phyloP scores from a whole-genome alignment of 1,140 invertebrate species.

The Zaprionus davidi region DNA sequence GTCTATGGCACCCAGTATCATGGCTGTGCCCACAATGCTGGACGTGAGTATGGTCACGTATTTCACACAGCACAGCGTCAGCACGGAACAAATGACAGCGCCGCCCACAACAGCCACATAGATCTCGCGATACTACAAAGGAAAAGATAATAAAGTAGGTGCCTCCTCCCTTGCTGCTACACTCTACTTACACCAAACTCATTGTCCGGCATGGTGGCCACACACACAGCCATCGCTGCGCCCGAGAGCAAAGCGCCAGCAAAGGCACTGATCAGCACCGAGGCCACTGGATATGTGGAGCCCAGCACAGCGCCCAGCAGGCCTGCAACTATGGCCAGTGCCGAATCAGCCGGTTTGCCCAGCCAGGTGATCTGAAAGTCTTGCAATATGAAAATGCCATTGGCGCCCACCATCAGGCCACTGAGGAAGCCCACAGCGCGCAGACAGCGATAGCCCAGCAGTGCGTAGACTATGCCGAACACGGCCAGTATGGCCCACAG shows the following conservation, averaged over 20 bases:
- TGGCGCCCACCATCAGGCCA: conserved; percentile 93
- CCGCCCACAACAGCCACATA: conserved; percentile 81
- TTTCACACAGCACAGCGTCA: conserved; percentile 81
- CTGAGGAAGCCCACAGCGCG: conserved; percentile 95
- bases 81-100: conserved; percentile 80
- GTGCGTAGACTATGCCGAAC: conserved; percentile 87
- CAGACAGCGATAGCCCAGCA: conserved; percentile 92
- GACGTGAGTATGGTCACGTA: conserved; percentile 82
- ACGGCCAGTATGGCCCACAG: conserved; percentile 83
- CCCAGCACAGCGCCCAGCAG: conserved; percentile 78
- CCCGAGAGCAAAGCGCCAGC: conserved; percentile 79
- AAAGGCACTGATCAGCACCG: conserved; percentile 79
- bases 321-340: conserved; percentile 79
- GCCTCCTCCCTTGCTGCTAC: too few relatives aligned
- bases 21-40: conserved; percentile 82
- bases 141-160: neutral
- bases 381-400: conserved; percentile 78
- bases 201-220: conserved; percentile 83
- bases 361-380: conserved; percentile 77
- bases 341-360: conserved; percentile 81
- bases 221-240: conserved; percentile 79
- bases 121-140: conserved; percentile 73
- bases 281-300: conserved; percentile 81
- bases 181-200: conserved; percentile 80
- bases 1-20: conserved; percentile 81